Evolutionary conservation across 1,140 invertebrate species (phyloP), one percentile per base, ranked within the genome.

Genomic region (Calliopsis andreniformis): DNA sequence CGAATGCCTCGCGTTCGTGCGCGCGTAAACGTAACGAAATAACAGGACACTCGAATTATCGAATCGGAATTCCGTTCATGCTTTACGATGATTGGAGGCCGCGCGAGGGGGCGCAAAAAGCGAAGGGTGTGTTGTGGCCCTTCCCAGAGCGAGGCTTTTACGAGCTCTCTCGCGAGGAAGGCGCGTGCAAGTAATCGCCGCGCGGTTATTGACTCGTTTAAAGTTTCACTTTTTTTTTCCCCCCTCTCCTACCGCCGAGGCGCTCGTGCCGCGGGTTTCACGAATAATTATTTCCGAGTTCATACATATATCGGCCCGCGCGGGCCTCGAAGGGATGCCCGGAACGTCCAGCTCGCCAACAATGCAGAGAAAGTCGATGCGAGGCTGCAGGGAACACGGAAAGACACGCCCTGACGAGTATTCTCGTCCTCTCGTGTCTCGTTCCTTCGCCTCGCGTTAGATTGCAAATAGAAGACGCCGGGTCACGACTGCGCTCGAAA

Each of bases 401-500:
- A 80, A 86, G 85, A 78, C 86, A 88, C 86, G 83, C 87, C 86
- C 80, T 79, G 76, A 83, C 82, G 81, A 84, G 79, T 85, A 83
- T 86, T 87, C 85, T 83, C 82, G 84, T 86, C 79, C 83, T 76
- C 51, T 83, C 81, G 45, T 58, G 43, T 68, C 66, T 47, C 75
- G 56, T 42, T 30, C n/a, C 35, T 47, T 49, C n/a, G 20, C 30
- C 51, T 28, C 20, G 32, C 42, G 32, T 23, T 55, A 39, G 56
- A 51, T 43, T 14, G 18, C 63, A 16, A 51, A 42, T 42, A 42
- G 30, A 76, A 39, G 42, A 58, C 8, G 7, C 5, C 64, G 32
- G 55, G 42, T 69, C 63, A 68, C 63, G 72, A 68, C 28, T 51
- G 39, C 25, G 14, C 61, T n/a, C 23, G 43, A 49, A 23, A 4